Conservation (phyloP, 2,888 invertebrate genomes). For the Caenorhabditis auriculariae region DNA sequence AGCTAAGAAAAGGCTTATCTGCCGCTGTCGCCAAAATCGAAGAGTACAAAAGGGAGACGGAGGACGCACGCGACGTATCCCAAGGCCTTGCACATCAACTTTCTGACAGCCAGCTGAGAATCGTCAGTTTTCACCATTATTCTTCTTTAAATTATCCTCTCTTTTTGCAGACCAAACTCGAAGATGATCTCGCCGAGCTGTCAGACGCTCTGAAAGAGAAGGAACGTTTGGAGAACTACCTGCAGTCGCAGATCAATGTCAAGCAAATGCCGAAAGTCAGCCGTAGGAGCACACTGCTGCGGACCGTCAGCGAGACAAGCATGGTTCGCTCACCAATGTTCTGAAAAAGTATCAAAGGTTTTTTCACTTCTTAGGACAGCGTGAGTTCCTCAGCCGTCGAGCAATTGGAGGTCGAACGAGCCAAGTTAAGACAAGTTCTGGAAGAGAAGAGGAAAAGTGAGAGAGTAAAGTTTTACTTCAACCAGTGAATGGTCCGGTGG, state of each 20-base stretch:
- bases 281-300: conserved; percentile 31
- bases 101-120: conserved; percentile 9
- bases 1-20: conserved; percentile 29
- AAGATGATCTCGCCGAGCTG: too few species aligned
- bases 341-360: neutral
- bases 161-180: too few species aligned
- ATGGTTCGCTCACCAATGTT: too few species aligned
- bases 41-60: conserved; percentile 27
- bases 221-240: conserved; percentile 27
- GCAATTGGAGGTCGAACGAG: conserved; percentile 11
- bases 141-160: neutral
- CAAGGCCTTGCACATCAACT: conserved; percentile 18
- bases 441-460: conserved; percentile 16
- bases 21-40: conserved; percentile 39
- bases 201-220: conserved; percentile 22
- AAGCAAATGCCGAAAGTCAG: conserved; percentile 43
- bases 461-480: too few species aligned
- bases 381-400: conserved; percentile 1
- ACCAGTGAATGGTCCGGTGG: too few species aligned
- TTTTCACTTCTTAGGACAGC: neutral
- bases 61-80: conserved; percentile 19
- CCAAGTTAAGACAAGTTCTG: conserved; percentile 6
- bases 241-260: conserved; percentile 41
- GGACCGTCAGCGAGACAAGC: conserved; percentile 28
- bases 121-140: conserved; percentile 2